These are phyloP conservation scores for Macquaria australasica DNA, from an alignment of 2,113 vertebrate species.

Conservation along the genomic window DNA sequence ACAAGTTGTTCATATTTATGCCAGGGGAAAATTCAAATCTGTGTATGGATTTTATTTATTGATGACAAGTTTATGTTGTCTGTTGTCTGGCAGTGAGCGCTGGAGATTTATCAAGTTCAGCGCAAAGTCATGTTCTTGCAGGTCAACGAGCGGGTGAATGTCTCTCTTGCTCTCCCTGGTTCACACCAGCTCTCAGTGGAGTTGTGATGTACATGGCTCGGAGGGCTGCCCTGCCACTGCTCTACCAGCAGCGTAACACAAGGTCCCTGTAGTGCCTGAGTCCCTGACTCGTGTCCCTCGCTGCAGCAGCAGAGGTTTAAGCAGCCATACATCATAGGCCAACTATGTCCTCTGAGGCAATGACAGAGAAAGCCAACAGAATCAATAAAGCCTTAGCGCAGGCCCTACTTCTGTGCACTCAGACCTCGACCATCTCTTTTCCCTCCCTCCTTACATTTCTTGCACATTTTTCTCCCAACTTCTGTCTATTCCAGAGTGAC, in stretches of 20 bases:
- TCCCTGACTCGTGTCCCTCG: conserved; percentile 63
- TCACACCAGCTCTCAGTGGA: conserved; percentile 53
- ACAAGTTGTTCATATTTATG: conserved; percentile 49
- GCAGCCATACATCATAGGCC: conserved; percentile 77
- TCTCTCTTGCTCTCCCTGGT: conserved; percentile 47
- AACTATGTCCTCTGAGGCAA: conserved; percentile 70
- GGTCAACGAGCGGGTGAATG: conserved; percentile 62
- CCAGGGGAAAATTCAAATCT: conserved; percentile 34
- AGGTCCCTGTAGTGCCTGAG: conserved; percentile 63
- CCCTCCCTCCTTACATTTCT: conserved; percentile 30
- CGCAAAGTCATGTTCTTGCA: conserved; percentile 24
- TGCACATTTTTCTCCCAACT: conserved; percentile 33
- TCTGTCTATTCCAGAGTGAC: conserved; percentile 55
- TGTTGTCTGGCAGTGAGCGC: conserved; percentile 28
- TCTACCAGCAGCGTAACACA: conserved; percentile 53
- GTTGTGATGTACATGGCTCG: conserved; percentile 48
- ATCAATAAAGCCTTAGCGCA: conserved; percentile 77
- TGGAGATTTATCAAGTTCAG: conserved; percentile 51
- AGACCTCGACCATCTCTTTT: conserved; percentile 16
- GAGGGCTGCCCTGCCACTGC: conserved; percentile 50
- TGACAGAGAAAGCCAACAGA: conserved; percentile 76
- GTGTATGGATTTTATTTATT: conserved; percentile 60
- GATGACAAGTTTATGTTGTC: conserved; percentile 41
- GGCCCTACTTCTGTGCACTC: conserved; percentile 56
- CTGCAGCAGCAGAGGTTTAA: conserved; percentile 53